Conservation (phyloP, 1,140 invertebrate genomes). For the Heliconius himera region DNA sequence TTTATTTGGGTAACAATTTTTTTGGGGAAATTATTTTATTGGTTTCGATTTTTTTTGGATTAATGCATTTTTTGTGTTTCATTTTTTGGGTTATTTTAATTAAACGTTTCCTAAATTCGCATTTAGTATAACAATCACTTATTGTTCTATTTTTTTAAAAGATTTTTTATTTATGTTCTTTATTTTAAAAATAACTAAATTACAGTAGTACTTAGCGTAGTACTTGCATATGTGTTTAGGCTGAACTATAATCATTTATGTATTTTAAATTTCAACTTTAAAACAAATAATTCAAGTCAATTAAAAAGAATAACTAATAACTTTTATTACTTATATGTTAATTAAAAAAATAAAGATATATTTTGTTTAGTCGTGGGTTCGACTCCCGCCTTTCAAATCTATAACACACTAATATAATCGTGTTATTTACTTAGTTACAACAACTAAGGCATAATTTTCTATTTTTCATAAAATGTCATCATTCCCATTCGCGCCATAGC, state of each 20-base stretch:
- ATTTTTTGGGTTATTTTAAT: slow-evolving; percentile 9
- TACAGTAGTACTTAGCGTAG: too few species aligned
- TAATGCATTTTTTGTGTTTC: not conserved
- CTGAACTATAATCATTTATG: too few species aligned
- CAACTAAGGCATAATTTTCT: slow-evolving; percentile 38
- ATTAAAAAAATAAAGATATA: not conserved
- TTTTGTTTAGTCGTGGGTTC: not conserved
- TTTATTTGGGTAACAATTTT: not conserved
- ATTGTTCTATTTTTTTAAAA: too few species aligned
- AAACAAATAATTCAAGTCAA: too few species aligned
- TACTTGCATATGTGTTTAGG: too few species aligned
- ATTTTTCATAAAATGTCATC: slow-evolving; percentile 61
- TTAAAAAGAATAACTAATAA: too few species aligned
- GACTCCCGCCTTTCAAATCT: not conserved
- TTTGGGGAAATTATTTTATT: slow-evolving; percentile 5
- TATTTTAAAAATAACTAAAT: too few species aligned
- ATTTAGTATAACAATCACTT: not conserved
- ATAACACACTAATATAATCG: too few species aligned
- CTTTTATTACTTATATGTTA: too few species aligned
- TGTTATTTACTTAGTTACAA: slow-evolving; percentile 2
- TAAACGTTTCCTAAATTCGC: not conserved
- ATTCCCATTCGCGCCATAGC: slow-evolving; percentile 55
- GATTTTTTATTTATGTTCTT: too few species aligned
- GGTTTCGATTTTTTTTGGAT: too few species aligned
- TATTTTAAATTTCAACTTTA: too few species aligned